Base-by-base conservation (phyloP, 2,888 invertebrate species). In the Tenthredo distinguenda region DNA sequence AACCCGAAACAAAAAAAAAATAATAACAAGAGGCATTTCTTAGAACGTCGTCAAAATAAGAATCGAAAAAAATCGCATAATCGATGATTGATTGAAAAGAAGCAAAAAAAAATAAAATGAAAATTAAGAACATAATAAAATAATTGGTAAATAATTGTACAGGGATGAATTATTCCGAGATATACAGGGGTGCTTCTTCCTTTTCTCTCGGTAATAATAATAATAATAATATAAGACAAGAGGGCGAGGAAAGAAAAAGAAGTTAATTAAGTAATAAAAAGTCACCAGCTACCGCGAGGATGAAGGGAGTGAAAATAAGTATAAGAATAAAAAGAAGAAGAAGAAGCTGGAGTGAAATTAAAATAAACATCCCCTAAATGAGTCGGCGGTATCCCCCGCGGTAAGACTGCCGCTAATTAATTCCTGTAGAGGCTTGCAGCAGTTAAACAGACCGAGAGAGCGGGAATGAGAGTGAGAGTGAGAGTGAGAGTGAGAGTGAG, bases 351-450 rank as follows among this genome's bases (percentile, higher is more conserved):
- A 89, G 89, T 90, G 40, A 92, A 92, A 92, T 92, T 92, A 92
- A 92, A 92, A 92, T 92, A 91, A 92, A 92, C 92, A 91, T 91
- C 92, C 92, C 91, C 89, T 91, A 92, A 92, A 92, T 91, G 92
- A 93, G 91, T 91, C 90, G 89, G 81, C 31, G 43, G 74, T 74
- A 43, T 47, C 81, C 72, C 84, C 43, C 88, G 88, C 88, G 88
- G 88, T 88, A 88, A 91, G 91, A 91, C 89, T 88, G 90, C 90
- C 87, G 90, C 91, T 92, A 92, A 92, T 92, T 92, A 92, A 92
- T 92, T 92, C 92, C 90, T 88, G 91, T 91, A 68, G 68, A 68
- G 68, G 68, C 15, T 68, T 68, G 68, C 34, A 18, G 68, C 68
- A 34, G 68, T 68, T 34, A 91, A 92, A 92, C 91, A 88, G 89